phyloP scores from a whole-genome alignment of 2,113 vertebrate genomes.

The Gallinago undulata region DNA sequence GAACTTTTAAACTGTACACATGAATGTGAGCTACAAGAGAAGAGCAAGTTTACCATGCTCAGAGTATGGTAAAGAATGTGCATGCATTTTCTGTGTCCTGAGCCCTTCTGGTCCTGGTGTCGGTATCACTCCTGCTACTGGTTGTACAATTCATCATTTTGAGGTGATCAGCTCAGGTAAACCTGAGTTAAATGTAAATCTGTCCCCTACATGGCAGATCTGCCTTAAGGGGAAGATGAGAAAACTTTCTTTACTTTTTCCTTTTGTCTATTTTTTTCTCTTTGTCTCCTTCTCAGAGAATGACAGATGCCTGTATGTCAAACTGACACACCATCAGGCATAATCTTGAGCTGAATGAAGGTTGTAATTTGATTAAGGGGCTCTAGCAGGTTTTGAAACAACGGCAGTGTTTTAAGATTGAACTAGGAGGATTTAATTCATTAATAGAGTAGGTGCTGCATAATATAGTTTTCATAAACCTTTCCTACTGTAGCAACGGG shows the following conservation, averaged over 20 bases:
- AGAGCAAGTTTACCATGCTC: neutral
- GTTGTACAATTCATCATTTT: neutral
- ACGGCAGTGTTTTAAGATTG: neutral
- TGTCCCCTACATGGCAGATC: neutral
- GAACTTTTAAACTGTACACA: neutral
- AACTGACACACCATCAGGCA: neutral
- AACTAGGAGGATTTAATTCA: constrained; percentile 12
- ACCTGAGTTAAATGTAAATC: neutral
- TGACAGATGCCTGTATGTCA: neutral
- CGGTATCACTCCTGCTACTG: neutral
- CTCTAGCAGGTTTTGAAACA: neutral
- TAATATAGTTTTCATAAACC: neutral
- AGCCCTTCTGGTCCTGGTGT: neutral
- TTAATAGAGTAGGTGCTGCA: neutral
- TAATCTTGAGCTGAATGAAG: neutral
- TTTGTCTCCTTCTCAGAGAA: neutral
- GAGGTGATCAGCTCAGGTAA: neutral
- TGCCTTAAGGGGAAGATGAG: neutral
- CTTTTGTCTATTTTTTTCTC: neutral
- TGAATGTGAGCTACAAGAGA: neutral
- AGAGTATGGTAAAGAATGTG: too few species aligned
- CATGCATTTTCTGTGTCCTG: neutral
- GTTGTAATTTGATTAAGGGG: constrained; percentile 3
- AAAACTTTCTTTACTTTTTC: neutral
- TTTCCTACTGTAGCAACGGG: neutral